These are phyloP conservation scores for Semotilus atromaculatus DNA, from an alignment of 2,797 vertebrate genomes.

Conservation along the genomic window DNA sequence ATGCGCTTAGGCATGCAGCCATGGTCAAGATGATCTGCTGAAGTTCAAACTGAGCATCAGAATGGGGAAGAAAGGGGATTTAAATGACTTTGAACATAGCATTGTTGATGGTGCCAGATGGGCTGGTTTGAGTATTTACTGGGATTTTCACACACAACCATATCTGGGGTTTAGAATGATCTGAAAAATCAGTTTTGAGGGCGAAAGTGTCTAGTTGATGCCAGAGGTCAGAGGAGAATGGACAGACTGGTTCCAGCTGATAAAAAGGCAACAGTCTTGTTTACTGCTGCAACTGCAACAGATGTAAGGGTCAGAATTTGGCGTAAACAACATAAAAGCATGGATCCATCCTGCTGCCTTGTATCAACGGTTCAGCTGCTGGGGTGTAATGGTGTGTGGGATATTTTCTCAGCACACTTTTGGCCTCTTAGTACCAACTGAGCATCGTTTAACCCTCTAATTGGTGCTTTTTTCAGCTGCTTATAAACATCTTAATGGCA, in stretches of 20 bases:
- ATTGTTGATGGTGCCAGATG: background rate
- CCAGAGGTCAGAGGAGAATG: too few relatives aligned
- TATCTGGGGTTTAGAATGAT: background rate
- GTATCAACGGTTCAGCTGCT: background rate
- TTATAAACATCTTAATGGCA: too few relatives aligned
- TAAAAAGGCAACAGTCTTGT: too few relatives aligned
- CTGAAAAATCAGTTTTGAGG: background rate
- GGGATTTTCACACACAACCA: background rate
- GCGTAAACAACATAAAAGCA: constrained; percentile 41
- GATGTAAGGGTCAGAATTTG: constrained; percentile 46
- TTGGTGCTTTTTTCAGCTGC: too few relatives aligned
- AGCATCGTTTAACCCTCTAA: too few relatives aligned
- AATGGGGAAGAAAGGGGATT: background rate
- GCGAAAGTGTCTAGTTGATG: too few relatives aligned
- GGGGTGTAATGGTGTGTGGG: too few relatives aligned
- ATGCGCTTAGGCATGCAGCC: too few relatives aligned
- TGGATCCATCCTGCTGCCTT: background rate
- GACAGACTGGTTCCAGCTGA: too few relatives aligned
- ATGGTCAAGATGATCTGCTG: too few relatives aligned
- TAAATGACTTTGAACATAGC: background rate
- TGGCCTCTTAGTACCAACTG: background rate
- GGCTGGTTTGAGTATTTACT: background rate
- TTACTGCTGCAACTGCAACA: background rate
- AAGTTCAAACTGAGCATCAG: too few relatives aligned
- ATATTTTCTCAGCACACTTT: background rate